Evolutionary conservation across 1,140 invertebrate species (phyloP).

Genomic region (Euwallacea similis): DNA sequence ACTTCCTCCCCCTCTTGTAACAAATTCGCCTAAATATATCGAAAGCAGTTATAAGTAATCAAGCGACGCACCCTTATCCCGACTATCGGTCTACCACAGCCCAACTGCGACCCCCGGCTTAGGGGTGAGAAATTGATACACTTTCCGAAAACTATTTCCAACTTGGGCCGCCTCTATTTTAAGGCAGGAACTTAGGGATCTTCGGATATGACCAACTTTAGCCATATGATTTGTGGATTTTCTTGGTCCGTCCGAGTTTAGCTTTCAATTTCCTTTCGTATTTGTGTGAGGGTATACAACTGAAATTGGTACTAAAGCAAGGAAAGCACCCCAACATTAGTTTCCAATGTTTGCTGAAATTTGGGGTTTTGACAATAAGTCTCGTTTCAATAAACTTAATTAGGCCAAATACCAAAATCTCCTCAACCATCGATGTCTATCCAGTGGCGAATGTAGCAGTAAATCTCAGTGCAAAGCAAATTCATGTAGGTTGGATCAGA

Average conservation of each 20-base stretch:
- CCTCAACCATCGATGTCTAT: too few species aligned
- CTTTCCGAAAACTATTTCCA: slow-evolving; percentile 21
- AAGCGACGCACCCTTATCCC: slow-evolving; percentile 8
- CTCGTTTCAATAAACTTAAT: too few species aligned
- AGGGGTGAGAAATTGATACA: slow-evolving; percentile 15
- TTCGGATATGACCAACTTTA: slow-evolving; percentile 3
- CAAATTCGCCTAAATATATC: slow-evolving; percentile 7
- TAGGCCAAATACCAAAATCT: too few species aligned
- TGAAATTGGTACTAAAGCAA: too few species aligned
- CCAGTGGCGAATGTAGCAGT: too few species aligned
- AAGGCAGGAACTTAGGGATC: neutral
- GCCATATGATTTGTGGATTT: neutral
- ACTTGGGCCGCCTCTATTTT: slow-evolving; percentile 10
- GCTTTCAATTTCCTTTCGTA: neutral
- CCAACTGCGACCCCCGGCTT: slow-evolving; percentile 14
- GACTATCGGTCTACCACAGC: slow-evolving; percentile 13
- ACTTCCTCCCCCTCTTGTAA: neutral
- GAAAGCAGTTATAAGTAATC: slow-evolving; percentile 9
- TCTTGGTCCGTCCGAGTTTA: slow-evolving; percentile 1
- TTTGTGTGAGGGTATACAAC: too few species aligned
- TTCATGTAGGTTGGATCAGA: too few species aligned
- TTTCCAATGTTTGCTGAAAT: too few species aligned
- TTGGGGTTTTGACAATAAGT: too few species aligned
- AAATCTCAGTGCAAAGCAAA: too few species aligned
- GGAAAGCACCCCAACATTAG: too few species aligned